A percentile compares a stretch with the other conserved stretches of the same genome.
Conservation (phyloP, 2,888 invertebrate species). For the Orthonevra nobilis region DNA sequence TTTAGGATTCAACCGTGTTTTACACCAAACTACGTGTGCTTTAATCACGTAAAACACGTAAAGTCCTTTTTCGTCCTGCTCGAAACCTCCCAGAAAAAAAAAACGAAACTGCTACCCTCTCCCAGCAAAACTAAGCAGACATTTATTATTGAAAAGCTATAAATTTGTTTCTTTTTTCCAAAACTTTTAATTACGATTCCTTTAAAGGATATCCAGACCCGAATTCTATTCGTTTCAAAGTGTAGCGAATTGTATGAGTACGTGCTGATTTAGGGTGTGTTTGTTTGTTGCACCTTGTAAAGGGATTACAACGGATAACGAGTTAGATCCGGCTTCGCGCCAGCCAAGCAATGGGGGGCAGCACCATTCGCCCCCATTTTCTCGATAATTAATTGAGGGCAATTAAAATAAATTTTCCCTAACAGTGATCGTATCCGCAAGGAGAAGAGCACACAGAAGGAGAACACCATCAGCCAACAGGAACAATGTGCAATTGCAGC, state of each 20-base stretch:
- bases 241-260: conserved; percentile 3
- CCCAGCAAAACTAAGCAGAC: conserved; percentile 20
- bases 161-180: conserved; percentile 42
- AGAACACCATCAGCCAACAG: neutral
- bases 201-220: conserved; percentile 8
- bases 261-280: conserved; percentile 44
- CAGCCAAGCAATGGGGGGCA: conserved; percentile 13
- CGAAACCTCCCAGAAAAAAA: no score
- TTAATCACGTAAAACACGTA: conserved; percentile 51
- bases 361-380: conserved; percentile 55
- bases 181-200: conserved; percentile 60
- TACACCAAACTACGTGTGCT: neutral
- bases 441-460: neutral
- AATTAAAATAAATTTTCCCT: conserved; percentile 65
- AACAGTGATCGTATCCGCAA: conserved; percentile 46
- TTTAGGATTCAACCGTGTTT: conserved; percentile 1
- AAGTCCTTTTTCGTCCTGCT: conserved; percentile 34
- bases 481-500: conserved; percentile 36
- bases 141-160: conserved; percentile 64
- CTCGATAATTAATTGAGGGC: conserved; percentile 66
- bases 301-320: conserved; percentile 51
- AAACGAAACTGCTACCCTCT: conserved; percentile 48
- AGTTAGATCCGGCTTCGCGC: conserved; percentile 8
- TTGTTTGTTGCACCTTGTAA: conserved; percentile 61
- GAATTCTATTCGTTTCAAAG: conserved; percentile 1